Evolutionary conservation across 2,888 invertebrate genomes (phyloP).

Genomic region (Dolomedes plantarius): DNA sequence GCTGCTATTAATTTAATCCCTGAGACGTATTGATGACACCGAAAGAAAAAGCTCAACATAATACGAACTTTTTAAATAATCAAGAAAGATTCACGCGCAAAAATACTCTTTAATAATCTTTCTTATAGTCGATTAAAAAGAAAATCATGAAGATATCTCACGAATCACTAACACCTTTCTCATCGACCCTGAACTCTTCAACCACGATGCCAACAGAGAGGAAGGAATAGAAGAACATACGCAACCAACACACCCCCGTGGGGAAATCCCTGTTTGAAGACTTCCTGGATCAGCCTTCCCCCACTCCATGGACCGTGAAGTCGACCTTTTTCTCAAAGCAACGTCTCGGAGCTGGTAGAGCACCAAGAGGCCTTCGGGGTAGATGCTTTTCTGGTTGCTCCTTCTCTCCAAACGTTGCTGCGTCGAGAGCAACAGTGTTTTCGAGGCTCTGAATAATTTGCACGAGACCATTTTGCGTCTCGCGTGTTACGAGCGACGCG

Average conservation of each 20-base stretch:
- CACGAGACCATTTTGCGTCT: not conserved
- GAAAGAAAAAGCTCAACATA: no score
- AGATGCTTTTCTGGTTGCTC: not conserved
- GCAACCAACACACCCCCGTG: not conserved
- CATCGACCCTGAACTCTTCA: not conserved
- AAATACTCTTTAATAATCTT: no score
- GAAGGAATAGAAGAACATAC: not conserved
- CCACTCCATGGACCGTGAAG: not conserved
- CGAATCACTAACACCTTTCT: not conserved
- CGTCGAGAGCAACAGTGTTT: not conserved
- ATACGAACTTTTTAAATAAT: no score
- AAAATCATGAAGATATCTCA: no score
- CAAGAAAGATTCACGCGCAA: no score
- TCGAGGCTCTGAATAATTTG: not conserved
- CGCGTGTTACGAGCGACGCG: no score
- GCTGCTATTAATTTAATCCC: no score
- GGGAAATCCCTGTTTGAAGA: not conserved
- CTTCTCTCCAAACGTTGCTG: not conserved
- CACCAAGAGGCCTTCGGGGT: not conserved
- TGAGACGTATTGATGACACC: no score
- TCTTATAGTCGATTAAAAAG: no score
- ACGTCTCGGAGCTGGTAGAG: not conserved
- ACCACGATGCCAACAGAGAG: not conserved
- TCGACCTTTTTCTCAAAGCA: not conserved
- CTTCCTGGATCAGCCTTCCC: not conserved